Percentiles rank a stretch among this genome's conserved stretches.
Conservation (phyloP, 2,113 vertebrate genomes). For the Dipodomys stephensi region DNA sequence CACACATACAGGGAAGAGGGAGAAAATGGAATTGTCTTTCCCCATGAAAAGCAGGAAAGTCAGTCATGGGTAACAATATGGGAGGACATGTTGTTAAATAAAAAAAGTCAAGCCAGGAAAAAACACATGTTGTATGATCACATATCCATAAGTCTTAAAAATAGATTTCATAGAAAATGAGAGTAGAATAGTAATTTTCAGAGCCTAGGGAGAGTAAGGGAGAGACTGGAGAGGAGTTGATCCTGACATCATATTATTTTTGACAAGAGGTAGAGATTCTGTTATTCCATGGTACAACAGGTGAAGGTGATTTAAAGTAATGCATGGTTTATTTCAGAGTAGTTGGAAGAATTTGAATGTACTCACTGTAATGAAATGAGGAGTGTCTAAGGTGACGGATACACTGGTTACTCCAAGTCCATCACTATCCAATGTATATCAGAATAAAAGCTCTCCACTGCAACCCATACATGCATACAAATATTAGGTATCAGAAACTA, state of each 20-base stretch:
- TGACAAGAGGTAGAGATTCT: not conserved
- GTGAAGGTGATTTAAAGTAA: not conserved
- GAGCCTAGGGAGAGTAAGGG: not conserved
- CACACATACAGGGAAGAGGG: too few relatives aligned
- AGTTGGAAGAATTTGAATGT: not conserved
- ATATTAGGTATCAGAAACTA: too few relatives aligned
- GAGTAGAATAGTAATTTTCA: not conserved
- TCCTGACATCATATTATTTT: not conserved
- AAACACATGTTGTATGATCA: too few relatives aligned
- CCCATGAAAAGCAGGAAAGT: not conserved
- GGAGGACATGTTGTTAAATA: not conserved
- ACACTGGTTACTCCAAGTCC: too few relatives aligned
- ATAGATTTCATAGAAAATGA: not conserved
- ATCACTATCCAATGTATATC: not conserved
- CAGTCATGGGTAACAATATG: not conserved
- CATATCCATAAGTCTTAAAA: too few relatives aligned
- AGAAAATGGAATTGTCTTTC: not conserved
- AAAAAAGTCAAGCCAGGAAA: not conserved
- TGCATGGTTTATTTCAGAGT: not conserved
- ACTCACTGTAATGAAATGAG: not conserved
- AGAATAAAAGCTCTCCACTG: not conserved
- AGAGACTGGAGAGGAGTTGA: not conserved
- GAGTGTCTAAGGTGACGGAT: too few relatives aligned
- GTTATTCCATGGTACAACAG: not conserved
- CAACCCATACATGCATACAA: not conserved